Base-by-base conservation (phyloP, 2,888 invertebrate genomes). In the Cheilosia vernalis region DNA sequence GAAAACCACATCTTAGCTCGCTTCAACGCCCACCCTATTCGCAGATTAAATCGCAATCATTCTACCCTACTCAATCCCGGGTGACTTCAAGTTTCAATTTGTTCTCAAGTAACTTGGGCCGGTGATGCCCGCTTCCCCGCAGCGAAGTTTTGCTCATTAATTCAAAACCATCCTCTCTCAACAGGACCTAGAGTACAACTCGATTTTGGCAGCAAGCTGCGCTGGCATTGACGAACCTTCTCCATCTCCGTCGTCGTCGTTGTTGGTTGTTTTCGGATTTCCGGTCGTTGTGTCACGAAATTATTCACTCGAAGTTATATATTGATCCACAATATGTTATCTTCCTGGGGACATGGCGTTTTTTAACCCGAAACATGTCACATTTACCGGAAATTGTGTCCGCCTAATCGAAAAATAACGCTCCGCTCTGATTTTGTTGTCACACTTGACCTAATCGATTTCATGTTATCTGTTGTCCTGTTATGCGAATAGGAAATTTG, bases 381-480 rank as follows among this genome's bases (percentile, higher is more conserved):
- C 70, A 40, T 49, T 37, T 15, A 40, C 69, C 61, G 78, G 69
- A 78, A 47, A 70, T 63, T 78, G 61, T 47, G 51, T 13, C 24
- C 27, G 24, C 15, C 33, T 17, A n/a, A 61, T 49, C 49, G 63
- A 72, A 70, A 49, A 47, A 47, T 7, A 13, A 42, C 42, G 69
- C n/a, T 55, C 69, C 56, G 69, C 70, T 78, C 55, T 27, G 78
- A 78, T 70, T 63, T 55, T 49, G 63, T 47, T 78, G 78, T 40
- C 69, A 63, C 69, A 63, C 63, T 69, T 61, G 63, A 78, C 69
- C 78, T 63, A 78, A 78, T 69, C 69, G 78, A 70, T 78, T 78
- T 70, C 49, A 70, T 78, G 69, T 63, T 56, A 63, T 70, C 78
- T 78, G 69, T 63, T 56, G 56, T 70, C 78, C 69, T 70, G 53